Evolutionary conservation across 1,140 invertebrate genomes (phyloP), one percentile per base, ranked within the genome.

Genomic region (Laupala kohalensis): DNA sequence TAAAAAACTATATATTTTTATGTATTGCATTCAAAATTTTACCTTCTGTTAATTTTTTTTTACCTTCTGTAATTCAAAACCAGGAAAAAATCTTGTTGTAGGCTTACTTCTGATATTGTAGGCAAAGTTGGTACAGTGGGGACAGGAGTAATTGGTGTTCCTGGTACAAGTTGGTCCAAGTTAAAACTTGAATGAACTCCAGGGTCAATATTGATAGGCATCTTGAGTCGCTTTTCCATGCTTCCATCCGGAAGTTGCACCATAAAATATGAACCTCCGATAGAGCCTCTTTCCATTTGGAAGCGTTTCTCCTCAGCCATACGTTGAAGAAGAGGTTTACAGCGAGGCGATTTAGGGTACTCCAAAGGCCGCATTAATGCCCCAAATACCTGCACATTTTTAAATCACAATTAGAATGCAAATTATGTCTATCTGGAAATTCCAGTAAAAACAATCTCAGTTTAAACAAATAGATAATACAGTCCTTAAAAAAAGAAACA

Each of bases 311-410:
- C 93, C 81, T 96, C 93, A 1, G 93, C 93, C 91, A 96, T 94
- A 71, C 93, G 82, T 80, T 95, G 92, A 65, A 96, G 83, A 6
- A 93, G 79, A 1, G 92, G 90, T 78, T 91, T 93, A 4, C 86
- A 85, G 25, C 80, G 73, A 73, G 76, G 76, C 73, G 83, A 84
- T 81, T 89, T 91, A 2, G 87, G 89, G 79, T 86, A 92, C 76
- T 90, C 94, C 13, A 98, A 80, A 1, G 97, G 97, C 75, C 94
- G 86, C 94, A 98, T 98, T 73, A 99, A 83, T 13, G 92, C 90
- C 25, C 96, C 97, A 77, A 96, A 97, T 19, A 96, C 81, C 86
- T 87, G 74, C 25, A 77, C 67, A 68, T 15, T n/a, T n/a, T n/a
- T n/a, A n/a, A n/a, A n/a, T n/a, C n/a, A n/a, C n/a, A n/a, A n/a